phyloP scores from a whole-genome alignment of 2,113 vertebrate genomes.

The Dipodomys merriami region DNA sequence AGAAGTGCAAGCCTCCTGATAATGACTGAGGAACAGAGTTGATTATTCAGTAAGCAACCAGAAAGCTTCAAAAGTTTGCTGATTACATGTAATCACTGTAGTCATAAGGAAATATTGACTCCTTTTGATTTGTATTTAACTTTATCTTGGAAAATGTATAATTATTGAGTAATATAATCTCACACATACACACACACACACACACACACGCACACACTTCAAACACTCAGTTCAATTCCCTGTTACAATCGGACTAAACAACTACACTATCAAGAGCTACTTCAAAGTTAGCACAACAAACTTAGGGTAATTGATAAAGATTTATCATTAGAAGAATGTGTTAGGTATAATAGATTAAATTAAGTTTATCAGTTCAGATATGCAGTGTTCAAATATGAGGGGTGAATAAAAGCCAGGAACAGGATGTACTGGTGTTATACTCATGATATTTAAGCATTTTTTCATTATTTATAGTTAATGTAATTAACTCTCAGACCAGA shows the following conservation, averaged over 20 bases:
- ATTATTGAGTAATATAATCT: constrained; percentile 90
- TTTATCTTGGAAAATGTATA: constrained; percentile 88
- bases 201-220: constrained; percentile 83
- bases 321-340: constrained; percentile 79
- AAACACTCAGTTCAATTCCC: constrained; percentile 86
- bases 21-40: constrained; percentile 83
- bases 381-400: constrained; percentile 52
- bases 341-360: constrained; percentile 72
- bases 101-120: constrained; percentile 89
- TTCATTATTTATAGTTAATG: no score
- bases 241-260: constrained; percentile 80
- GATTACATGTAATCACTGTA: constrained; percentile 86
- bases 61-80: constrained; percentile 88
- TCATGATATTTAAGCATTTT: constrained; percentile 7
- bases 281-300: constrained; percentile 84
- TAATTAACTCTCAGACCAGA: not conserved
- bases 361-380: constrained; percentile 80
- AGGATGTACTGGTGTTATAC: constrained; percentile 79
- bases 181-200: constrained; percentile 81
- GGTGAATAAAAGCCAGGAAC: constrained; percentile 71
- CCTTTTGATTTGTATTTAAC: constrained; percentile 88
- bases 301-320: constrained; percentile 78
- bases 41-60: constrained; percentile 82
- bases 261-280: constrained; percentile 80
- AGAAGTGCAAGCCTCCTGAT: constrained; percentile 78